Evolutionary conservation across 1,140 invertebrate genomes (phyloP).

Genomic region (Archivesica marissinica): DNA sequence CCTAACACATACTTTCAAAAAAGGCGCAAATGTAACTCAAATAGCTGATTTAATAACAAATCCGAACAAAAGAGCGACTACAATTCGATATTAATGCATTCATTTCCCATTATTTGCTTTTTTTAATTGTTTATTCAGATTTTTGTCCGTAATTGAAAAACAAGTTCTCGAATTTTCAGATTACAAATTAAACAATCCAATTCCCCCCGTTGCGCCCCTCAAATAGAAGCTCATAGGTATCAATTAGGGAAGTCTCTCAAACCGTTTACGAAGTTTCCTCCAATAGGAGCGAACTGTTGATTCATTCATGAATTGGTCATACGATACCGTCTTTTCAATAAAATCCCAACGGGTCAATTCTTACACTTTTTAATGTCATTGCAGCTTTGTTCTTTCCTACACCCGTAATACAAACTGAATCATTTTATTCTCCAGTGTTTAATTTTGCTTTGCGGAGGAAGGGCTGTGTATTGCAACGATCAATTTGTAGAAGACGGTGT

Average conservation of each 20-base stretch:
- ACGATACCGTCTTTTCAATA: conserved; percentile 52
- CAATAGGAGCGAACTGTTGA: conserved; percentile 43
- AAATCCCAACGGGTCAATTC: conserved; percentile 52
- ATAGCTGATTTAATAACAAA: conserved; percentile 24
- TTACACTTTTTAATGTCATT: conserved; percentile 48
- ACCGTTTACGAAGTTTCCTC: conserved; percentile 8
- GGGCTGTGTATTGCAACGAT: too few species aligned
- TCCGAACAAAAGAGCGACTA: not conserved
- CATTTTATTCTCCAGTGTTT: conserved; percentile 35
- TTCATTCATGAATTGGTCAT: conserved; percentile 46
- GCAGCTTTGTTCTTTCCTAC: conserved; percentile 53
- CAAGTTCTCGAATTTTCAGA: conserved; percentile 16
- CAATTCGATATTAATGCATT: conserved; percentile 20
- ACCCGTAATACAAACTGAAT: conserved; percentile 25
- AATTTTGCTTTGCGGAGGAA: not conserved
- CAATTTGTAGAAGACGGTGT: too few species aligned
- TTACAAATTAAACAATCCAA: conserved; percentile 1
- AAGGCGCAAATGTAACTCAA: conserved; percentile 35
- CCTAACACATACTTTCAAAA: conserved; percentile 13
- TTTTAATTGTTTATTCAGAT: conserved; percentile 51
- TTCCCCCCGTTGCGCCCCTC: not conserved
- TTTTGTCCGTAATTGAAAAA: conserved; percentile 44
- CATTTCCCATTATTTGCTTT: conserved; percentile 31
- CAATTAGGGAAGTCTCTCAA: conserved; percentile 62
- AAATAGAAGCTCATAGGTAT: conserved; percentile 12